Percentiles rank a stretch among this genome's conserved stretches.
Conservation (phyloP, 2,113 vertebrate species). For the Planiliza haematocheilus region DNA sequence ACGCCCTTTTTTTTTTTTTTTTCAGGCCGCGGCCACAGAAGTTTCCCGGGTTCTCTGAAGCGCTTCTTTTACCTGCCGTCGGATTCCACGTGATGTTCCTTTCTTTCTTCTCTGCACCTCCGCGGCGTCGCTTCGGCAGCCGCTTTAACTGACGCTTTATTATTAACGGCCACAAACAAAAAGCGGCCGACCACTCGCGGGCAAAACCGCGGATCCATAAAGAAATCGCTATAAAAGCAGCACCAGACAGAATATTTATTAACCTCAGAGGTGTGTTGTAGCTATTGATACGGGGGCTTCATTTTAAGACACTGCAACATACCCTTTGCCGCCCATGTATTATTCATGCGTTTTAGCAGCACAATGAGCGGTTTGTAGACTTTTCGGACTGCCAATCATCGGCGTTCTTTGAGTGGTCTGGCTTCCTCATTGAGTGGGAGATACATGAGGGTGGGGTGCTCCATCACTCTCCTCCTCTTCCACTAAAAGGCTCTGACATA, state of each 20-base stretch:
- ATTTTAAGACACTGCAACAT: slow-evolving; percentile 62
- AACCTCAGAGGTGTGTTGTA: slow-evolving; percentile 52
- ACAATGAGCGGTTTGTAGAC: slow-evolving; percentile 77
- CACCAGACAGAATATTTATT: slow-evolving; percentile 58
- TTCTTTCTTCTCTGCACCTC: slow-evolving; percentile 20
- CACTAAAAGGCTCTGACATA: slow-evolving; percentile 79
- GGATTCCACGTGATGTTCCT: no score
- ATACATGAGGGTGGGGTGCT: slow-evolving; percentile 70
- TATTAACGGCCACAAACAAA: slow-evolving; percentile 43
- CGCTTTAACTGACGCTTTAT: slow-evolving; percentile 49
- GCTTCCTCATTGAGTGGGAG: slow-evolving; percentile 68
- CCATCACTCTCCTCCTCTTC: slow-evolving; percentile 76
- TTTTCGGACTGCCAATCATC: slow-evolving; percentile 73
- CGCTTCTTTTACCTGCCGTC: neutral
- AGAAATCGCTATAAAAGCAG: slow-evolving; percentile 52
- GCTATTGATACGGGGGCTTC: slow-evolving; percentile 60
- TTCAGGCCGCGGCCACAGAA: neutral
- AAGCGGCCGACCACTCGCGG: slow-evolving; percentile 48
- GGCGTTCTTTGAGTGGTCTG: slow-evolving; percentile 72
- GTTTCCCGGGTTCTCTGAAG: neutral
- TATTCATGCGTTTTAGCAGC: slow-evolving; percentile 73
- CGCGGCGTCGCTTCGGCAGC: slow-evolving; percentile 9
- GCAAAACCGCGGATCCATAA: slow-evolving; percentile 63
- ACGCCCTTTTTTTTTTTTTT: no score
- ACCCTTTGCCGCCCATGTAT: slow-evolving; percentile 61